Conservation (phyloP, 2,797 vertebrate genomes). For the Megaceryle alcyon region DNA sequence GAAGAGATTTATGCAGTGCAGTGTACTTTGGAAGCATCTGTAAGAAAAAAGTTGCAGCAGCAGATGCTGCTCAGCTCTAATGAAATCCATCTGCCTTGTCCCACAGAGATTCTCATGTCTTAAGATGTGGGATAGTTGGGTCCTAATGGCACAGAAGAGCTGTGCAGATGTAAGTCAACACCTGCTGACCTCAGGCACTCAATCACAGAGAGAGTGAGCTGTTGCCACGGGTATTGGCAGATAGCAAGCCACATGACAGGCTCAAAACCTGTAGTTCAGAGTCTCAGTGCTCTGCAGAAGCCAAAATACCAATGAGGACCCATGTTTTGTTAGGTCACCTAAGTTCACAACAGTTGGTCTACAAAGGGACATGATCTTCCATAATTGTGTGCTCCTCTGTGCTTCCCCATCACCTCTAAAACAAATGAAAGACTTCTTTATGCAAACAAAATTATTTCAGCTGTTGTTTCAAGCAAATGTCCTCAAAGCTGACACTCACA, state of each 20-base stretch:
- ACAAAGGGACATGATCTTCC: fast-evolving
- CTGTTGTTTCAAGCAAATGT: not conserved
- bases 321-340: not conserved
- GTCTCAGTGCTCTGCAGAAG: not conserved
- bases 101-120: not conserved
- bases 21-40: not conserved
- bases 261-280: not conserved
- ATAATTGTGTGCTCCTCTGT: not conserved
- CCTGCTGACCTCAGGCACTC: not conserved
- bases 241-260: not conserved
- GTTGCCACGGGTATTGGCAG: not conserved
- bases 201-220: not conserved
- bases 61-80: not conserved
- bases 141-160: not conserved
- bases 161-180: not conserved
- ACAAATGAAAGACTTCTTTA: not conserved
- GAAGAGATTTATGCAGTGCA: not conserved
- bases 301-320: not conserved
- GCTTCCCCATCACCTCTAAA: not conserved
- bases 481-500: not conserved
- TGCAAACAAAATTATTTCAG: not conserved
- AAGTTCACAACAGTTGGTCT: not conserved
- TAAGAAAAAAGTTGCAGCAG: not conserved
- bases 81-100: not conserved
- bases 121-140: not conserved